phyloP scores from a whole-genome alignment of 2,113 vertebrate species.

The Bujurquina vittata region DNA sequence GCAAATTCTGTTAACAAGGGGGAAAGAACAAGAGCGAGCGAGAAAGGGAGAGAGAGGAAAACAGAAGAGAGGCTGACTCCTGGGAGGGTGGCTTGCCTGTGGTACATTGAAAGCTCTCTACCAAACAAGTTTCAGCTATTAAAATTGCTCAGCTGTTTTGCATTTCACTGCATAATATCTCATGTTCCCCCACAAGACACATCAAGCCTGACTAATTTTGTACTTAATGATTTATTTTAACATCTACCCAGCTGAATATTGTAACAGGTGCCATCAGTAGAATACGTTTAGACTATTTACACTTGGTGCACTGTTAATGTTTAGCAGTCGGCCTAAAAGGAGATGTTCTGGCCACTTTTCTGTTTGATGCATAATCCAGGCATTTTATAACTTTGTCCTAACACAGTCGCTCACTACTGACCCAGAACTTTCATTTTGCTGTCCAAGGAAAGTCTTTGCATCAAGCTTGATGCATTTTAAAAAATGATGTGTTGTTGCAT shows the following conservation, averaged over 20 bases:
- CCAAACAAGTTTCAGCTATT: slow-evolving; percentile 42
- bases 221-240: slow-evolving; percentile 13
- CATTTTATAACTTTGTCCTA: neutral
- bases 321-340: neutral
- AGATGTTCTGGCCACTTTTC: neutral
- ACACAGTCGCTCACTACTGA: neutral
- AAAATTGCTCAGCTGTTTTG: slow-evolving; percentile 47
- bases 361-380: neutral
- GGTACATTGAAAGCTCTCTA: slow-evolving; percentile 23
- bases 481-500: neutral
- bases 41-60: neutral
- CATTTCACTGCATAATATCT: slow-evolving; percentile 50
- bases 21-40: neutral
- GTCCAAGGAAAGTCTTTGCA: neutral
- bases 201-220: neutral
- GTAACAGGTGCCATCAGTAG: neutral
- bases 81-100: slow-evolving; percentile 33
- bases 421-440: neutral
- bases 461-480: neutral
- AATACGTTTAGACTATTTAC: neutral
- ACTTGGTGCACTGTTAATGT: neutral
- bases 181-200: slow-evolving; percentile 7
- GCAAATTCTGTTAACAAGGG: slow-evolving; percentile 63
- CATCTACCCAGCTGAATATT: slow-evolving; percentile 2
- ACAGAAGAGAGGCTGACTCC: slow-evolving; percentile 5